Conservation (phyloP, 1,140 invertebrate genomes). For the Oedothorax gibbosus region DNA sequence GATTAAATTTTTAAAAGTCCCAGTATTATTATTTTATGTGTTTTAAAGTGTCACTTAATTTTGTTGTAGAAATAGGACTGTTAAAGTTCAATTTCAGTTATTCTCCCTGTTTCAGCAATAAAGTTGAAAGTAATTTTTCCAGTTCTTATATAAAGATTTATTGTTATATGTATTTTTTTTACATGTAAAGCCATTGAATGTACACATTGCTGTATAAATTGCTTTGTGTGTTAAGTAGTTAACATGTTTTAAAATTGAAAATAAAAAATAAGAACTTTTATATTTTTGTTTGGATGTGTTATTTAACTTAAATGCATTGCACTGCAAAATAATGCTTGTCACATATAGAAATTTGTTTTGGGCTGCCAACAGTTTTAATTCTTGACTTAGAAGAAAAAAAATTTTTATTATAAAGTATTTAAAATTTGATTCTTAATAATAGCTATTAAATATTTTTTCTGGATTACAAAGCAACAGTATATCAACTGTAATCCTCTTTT, state of each 20-base stretch:
- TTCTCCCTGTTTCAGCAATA: conserved; percentile 50
- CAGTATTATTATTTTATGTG: conserved; percentile 26
- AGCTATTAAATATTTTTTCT: too few relatives aligned
- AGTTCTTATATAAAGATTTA: conserved; percentile 27
- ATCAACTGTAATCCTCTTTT: too few relatives aligned
- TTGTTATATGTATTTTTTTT: conserved; percentile 53
- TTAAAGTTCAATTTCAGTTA: conserved; percentile 17
- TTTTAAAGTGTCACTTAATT: conserved; percentile 1
- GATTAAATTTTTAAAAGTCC: too few relatives aligned
- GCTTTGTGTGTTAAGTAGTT: conserved; percentile 60
- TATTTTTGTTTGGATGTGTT: conserved; percentile 9
- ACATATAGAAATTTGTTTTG: background rate
- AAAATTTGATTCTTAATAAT: too few relatives aligned
- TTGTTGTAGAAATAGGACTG: background rate
- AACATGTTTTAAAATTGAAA: conserved; percentile 59
- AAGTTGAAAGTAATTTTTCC: conserved; percentile 29
- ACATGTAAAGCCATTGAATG: conserved; percentile 57
- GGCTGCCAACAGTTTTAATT: too few relatives aligned
- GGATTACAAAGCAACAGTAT: too few relatives aligned
- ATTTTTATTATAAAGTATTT: too few relatives aligned
- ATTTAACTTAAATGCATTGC: background rate
- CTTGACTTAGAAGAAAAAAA: too few relatives aligned
- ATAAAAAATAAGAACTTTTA: conserved; percentile 24
- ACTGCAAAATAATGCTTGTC: too few relatives aligned
- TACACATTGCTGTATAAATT: conserved; percentile 58